Percentiles rank a stretch among this genome's conserved stretches.
Evolutionary conservation across 2,797 vertebrate species (phyloP).

Genomic region (Psittacula derbiana): DNA sequence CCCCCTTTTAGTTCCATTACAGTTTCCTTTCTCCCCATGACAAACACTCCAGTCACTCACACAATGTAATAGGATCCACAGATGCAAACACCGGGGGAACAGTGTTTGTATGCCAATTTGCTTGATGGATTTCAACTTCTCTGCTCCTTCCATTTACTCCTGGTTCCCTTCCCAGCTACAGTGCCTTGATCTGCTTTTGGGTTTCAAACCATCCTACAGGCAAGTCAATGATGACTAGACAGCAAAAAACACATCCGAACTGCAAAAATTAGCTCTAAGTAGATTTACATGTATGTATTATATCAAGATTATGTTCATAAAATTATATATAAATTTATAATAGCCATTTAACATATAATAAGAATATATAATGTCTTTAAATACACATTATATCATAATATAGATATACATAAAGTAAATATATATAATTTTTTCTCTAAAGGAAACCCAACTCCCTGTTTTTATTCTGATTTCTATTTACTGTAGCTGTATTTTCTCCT

Average conservation of each 20-base stretch:
- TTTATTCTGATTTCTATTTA: not conserved
- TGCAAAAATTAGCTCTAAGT: not conserved
- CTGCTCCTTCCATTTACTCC: not conserved
- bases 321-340: not conserved
- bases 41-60: not conserved
- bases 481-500: not conserved
- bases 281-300: not conserved
- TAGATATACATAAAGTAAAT: not conserved
- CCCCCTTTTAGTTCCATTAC: conserved; percentile 9
- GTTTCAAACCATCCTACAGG: not conserved
- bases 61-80: not conserved
- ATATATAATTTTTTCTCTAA: not conserved
- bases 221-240: not conserved
- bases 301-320: not conserved
- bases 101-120: not conserved
- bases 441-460: not conserved
- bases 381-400: not conserved
- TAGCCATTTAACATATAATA: not conserved
- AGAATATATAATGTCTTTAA: not conserved
- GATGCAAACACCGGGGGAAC: not conserved
- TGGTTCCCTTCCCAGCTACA: not conserved
- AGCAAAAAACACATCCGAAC: not conserved
- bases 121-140: not conserved
- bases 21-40: not conserved
- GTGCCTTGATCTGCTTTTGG: not conserved